These are phyloP conservation scores for Semibalanus balanoides DNA, from an alignment of 1,140 invertebrate species.

Conservation along the genomic window DNA sequence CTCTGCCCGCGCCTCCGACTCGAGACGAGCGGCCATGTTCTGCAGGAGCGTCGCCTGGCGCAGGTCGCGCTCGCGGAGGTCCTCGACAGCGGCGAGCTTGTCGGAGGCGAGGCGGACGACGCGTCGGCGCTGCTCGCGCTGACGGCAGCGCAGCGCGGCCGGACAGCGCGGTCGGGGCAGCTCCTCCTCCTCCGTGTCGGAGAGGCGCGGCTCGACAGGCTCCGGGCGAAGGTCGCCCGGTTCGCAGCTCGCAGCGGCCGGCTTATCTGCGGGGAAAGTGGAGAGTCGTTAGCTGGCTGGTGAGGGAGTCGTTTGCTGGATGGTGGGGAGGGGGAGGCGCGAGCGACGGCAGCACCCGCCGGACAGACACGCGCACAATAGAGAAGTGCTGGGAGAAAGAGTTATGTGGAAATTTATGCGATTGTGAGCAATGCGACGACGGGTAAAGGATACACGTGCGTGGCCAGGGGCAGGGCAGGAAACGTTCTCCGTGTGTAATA, in stretches of 20 bases:
- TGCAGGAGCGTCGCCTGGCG: neutral
- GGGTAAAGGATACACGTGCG: too few relatives aligned
- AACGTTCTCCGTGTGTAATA: too few relatives aligned
- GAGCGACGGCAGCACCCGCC: too few relatives aligned
- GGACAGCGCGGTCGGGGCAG: neutral
- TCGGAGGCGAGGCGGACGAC: neutral
- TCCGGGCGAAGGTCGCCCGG: neutral
- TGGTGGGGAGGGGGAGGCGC: too few relatives aligned
- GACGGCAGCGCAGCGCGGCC: too few relatives aligned
- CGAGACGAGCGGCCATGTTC: neutral
- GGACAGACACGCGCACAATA: too few relatives aligned
- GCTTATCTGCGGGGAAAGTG: neutral
- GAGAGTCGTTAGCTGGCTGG: neutral
- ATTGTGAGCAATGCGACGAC: too few relatives aligned
- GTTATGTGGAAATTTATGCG: too few relatives aligned
- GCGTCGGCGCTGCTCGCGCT: neutral
- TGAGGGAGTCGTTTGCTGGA: too few relatives aligned
- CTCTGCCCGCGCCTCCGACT: neutral
- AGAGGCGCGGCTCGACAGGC: neutral
- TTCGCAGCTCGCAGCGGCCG: neutral
- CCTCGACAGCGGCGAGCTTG: neutral
- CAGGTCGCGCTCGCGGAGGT: neutral
- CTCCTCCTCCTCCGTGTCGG: neutral
- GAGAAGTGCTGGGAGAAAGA: too few relatives aligned
- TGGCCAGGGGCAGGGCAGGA: too few relatives aligned